Conservation (phyloP, 2,888 invertebrate genomes). For the Reticulitermes lucifugus region DNA sequence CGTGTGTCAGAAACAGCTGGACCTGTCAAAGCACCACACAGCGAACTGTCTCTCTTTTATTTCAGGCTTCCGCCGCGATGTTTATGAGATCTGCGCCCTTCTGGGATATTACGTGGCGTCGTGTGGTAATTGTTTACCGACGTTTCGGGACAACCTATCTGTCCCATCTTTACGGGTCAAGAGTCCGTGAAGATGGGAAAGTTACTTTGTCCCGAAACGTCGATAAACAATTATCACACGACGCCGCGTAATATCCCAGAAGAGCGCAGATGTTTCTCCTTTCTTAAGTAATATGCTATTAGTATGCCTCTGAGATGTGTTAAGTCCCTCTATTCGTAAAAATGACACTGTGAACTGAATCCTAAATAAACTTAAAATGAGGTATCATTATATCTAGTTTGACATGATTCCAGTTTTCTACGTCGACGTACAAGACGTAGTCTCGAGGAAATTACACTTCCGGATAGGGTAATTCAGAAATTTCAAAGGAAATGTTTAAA, state of each 20-base stretch:
- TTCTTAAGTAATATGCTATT: neutral
- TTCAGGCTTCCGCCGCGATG: too few relatives aligned
- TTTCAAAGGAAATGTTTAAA: neutral
- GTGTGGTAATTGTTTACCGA: too few relatives aligned
- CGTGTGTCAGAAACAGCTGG: too few relatives aligned
- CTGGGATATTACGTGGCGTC: too few relatives aligned
- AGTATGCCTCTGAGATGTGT: neutral
- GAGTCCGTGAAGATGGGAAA: too few relatives aligned
- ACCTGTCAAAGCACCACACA: neutral
- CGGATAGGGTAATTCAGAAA: neutral
- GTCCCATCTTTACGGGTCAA: too few relatives aligned
- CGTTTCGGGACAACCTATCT: too few relatives aligned
- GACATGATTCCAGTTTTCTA: neutral
- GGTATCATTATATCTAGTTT: neutral
- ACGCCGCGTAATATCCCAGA: too few relatives aligned
- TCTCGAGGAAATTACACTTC: slow-evolving; percentile 3
- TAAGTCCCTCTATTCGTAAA: neutral
- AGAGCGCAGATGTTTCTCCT: neutral
- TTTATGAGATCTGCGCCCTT: too few relatives aligned
- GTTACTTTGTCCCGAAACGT: too few relatives aligned
- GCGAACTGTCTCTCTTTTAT: neutral
- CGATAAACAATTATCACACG: too few relatives aligned
- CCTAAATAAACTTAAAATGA: neutral
- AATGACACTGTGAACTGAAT: neutral
- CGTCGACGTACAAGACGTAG: neutral